Evolutionary conservation across 2,797 vertebrate genomes (phyloP).

Genomic region (Cyprinodon diabolis): DNA sequence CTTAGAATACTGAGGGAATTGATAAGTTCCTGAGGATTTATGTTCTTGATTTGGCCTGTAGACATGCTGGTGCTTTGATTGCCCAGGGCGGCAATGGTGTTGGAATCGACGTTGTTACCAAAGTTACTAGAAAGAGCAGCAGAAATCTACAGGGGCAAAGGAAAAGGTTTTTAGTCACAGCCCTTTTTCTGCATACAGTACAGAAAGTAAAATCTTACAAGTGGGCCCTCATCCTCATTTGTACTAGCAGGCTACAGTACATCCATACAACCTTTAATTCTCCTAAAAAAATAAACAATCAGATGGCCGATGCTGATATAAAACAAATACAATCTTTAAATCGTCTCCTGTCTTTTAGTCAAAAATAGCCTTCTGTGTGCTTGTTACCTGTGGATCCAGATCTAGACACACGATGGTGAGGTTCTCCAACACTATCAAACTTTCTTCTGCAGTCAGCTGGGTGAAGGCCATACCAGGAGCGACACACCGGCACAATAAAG

Average conservation of each 20-base stretch:
- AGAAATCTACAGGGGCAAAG: constrained; percentile 48
- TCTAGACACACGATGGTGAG: constrained; percentile 55
- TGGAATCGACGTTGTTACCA: constrained; percentile 29
- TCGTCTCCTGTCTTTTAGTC: neutral
- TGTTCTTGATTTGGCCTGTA: constrained; percentile 53
- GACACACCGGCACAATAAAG: constrained; percentile 54
- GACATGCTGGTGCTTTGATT: constrained; percentile 57
- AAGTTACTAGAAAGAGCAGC: constrained; percentile 70
- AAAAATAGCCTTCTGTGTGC: neutral
- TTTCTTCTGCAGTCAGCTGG: constrained; percentile 50
- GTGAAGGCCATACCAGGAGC: constrained; percentile 65
- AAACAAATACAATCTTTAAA: neutral
- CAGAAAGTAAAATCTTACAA: neutral
- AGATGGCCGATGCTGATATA: neutral
- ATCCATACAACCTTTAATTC: neutral
- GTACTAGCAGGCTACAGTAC: neutral
- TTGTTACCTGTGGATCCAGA: constrained; percentile 64
- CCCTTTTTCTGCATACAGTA: neutral
- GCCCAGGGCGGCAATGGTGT: constrained; percentile 58
- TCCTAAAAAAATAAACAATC: neutral
- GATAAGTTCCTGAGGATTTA: constrained; percentile 31
- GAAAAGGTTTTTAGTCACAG: neutral
- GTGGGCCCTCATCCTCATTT: neutral
- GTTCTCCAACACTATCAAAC: constrained; percentile 33
- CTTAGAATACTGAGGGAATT: constrained; percentile 32